phyloP scores from a whole-genome alignment of 1,140 invertebrate genomes.

The Bombus picipes region DNA sequence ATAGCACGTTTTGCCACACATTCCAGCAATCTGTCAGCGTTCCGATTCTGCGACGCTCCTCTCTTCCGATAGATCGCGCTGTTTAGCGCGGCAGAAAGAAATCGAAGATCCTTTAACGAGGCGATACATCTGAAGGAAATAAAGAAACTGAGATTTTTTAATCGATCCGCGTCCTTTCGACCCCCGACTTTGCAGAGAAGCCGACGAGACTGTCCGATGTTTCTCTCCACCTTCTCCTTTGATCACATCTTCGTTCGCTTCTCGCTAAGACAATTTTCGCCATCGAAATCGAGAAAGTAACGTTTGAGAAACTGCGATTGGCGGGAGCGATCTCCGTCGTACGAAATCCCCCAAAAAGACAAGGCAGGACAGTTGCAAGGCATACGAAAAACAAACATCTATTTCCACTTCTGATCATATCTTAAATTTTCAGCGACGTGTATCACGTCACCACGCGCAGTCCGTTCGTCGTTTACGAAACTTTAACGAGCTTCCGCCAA shows the following conservation, averaged over 20 bases:
- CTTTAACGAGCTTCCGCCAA: not conserved
- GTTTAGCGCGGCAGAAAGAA: constrained; percentile 37
- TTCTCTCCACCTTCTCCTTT: not conserved
- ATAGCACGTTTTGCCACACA: constrained; percentile 49
- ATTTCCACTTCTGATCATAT: not conserved
- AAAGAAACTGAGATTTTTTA: constrained; percentile 65
- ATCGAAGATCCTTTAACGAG: constrained; percentile 49
- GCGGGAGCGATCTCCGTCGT: not conserved
- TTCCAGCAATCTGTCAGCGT: constrained; percentile 59
- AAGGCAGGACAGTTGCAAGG: not conserved
- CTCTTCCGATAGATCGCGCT: constrained; percentile 32
- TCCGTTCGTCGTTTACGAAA: not conserved
- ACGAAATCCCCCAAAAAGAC: not conserved
- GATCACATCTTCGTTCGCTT: not conserved
- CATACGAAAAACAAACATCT: too few species aligned
- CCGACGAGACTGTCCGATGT: not conserved
- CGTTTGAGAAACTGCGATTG: constrained; percentile 21
- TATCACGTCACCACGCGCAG: not conserved
- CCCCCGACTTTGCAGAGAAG: not conserved
- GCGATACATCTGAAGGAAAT: constrained; percentile 54
- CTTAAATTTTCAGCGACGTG: constrained; percentile 34
- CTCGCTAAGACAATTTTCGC: not conserved
- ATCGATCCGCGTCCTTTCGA: constrained; percentile 25
- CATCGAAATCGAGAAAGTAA: constrained; percentile 37
- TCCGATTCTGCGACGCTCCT: constrained; percentile 49